These are phyloP conservation scores for Takifugu ocellatus DNA, from an alignment of 2,797 vertebrate species.

Conservation along the genomic window DNA sequence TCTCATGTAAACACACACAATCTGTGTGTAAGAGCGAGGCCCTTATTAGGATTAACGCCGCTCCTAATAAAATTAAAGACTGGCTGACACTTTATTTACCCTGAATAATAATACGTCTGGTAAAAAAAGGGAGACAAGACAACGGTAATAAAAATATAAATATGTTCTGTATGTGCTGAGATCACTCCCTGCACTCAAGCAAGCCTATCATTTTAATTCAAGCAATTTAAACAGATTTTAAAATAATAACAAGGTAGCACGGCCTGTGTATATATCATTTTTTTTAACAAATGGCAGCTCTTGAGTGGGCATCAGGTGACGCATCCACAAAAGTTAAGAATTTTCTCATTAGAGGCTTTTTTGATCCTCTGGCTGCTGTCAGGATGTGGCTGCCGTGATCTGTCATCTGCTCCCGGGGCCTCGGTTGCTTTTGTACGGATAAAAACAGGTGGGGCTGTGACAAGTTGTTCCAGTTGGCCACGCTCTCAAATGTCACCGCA, in stretches of 20 bases:
- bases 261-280: no score
- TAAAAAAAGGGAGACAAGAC: no score
- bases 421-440: conserved; percentile 58
- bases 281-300: no score
- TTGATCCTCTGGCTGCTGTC: conserved; percentile 1
- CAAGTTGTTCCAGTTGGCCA: conserved; percentile 58
- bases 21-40: conserved; percentile 3
- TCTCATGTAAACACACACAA: conserved; percentile 24
- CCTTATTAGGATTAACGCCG: conserved; percentile 7
- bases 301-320: neutral
- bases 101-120: neutral
- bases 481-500: conserved; percentile 64
- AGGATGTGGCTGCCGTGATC: conserved; percentile 38
- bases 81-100: neutral
- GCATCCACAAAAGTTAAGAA: neutral
- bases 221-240: no score
- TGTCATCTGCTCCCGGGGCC: conserved; percentile 45
- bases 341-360: neutral
- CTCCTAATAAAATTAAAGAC: neutral
- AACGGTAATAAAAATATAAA: neutral
- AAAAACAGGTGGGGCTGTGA: conserved; percentile 66
- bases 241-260: no score
- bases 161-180: neutral
- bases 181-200: no score
- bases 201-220: no score